These are phyloP conservation scores for Rhizomys pruinosus DNA, from an alignment of 2,113 vertebrate species.

Conservation along the genomic window DNA sequence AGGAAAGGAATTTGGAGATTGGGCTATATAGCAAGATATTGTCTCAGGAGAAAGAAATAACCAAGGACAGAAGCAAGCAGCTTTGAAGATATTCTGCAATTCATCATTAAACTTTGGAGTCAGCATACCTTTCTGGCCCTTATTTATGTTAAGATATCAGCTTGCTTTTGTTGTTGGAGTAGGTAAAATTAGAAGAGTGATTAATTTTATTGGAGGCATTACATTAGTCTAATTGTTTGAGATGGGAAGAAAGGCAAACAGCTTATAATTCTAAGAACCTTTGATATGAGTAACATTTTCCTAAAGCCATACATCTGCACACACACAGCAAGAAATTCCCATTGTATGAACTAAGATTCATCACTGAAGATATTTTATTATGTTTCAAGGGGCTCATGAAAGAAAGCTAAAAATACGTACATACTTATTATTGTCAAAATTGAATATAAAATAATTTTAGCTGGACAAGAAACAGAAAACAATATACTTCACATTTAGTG, in stretches of 20 bases:
- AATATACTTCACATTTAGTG: not conserved
- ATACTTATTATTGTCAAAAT: not conserved
- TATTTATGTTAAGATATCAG: conserved; percentile 19
- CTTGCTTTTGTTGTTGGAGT: not conserved
- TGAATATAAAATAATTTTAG: not conserved
- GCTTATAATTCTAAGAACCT: not conserved
- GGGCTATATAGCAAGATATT: not conserved
- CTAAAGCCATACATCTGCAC: not conserved
- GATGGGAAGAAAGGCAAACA: not conserved
- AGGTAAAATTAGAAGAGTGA: not conserved
- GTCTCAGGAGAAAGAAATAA: not conserved
- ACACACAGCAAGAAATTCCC: not conserved
- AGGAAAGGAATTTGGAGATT: not conserved
- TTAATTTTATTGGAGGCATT: not conserved
- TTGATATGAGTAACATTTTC: not conserved
- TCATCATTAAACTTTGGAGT: not conserved
- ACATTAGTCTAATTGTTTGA: not conserved
- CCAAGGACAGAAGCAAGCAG: conserved; percentile 35
- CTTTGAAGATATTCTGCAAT: not conserved
- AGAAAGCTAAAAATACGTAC: not conserved
- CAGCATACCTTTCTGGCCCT: not conserved
- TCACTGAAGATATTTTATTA: not conserved
- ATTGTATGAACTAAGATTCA: not conserved
- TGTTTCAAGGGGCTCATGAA: not conserved
- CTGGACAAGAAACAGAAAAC: not conserved